phyloP scores from a whole-genome alignment of 2,888 invertebrate genomes.

The Pecten maximus region DNA sequence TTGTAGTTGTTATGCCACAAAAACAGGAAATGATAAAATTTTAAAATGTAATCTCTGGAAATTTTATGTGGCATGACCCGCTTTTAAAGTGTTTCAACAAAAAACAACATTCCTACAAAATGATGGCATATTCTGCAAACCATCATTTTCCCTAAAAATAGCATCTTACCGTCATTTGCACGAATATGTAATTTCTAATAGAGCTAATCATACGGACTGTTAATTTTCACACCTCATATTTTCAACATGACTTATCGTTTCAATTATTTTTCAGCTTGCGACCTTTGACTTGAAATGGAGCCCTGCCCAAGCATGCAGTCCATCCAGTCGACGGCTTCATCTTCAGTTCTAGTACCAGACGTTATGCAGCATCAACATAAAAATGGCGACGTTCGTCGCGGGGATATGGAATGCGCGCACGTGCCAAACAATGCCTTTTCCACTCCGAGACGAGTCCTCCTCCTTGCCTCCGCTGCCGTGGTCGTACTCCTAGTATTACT shows the following conservation, averaged over 20 bases:
- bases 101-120: background rate
- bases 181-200: background rate
- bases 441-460: background rate
- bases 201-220: background rate
- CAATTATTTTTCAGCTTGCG: background rate
- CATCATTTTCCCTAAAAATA: background rate
- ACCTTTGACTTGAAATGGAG: slow-evolving; percentile 7
- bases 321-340: background rate
- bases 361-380: slow-evolving; percentile 11
- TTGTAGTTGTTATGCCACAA: background rate
- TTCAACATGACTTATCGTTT: background rate
- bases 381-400: background rate
- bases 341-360: slow-evolving; percentile 12
- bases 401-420: background rate
- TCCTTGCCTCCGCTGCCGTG: background rate
- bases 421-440: background rate
- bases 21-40: background rate
- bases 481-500: background rate
- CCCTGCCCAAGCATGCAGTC: slow-evolving; percentile 13
- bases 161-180: background rate
- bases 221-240: slow-evolving; percentile 4
- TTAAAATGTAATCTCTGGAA: background rate
- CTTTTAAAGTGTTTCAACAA: background rate
- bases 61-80: background rate
- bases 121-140: background rate